These are phyloP conservation scores for Ctenodactylus gundi DNA, from an alignment of 2,113 vertebrate genomes.

Conservation along the genomic window DNA sequence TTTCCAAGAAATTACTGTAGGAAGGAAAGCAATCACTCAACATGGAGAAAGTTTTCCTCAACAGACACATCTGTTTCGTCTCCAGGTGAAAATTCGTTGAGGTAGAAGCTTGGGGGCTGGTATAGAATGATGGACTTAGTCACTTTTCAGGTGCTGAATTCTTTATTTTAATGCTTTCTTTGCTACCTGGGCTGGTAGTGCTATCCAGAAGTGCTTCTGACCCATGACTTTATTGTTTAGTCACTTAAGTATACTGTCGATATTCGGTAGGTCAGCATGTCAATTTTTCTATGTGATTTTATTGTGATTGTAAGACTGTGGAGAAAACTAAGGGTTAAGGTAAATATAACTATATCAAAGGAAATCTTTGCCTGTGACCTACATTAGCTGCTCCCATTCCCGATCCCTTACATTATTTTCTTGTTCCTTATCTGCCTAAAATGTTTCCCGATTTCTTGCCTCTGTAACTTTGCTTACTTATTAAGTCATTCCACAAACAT, in stretches of 20 bases:
- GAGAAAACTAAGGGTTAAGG: neutral
- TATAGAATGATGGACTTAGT: neutral
- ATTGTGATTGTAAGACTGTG: neutral
- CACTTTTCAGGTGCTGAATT: neutral
- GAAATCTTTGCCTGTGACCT: neutral
- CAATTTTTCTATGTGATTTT: constrained; percentile 13
- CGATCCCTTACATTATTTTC: neutral
- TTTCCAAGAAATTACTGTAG: constrained; percentile 39
- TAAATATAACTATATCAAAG: neutral
- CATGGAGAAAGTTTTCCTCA: neutral
- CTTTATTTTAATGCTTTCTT: constrained; percentile 19
- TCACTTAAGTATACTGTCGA: neutral
- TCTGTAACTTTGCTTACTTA: neutral
- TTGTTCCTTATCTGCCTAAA: neutral
- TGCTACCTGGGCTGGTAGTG: constrained; percentile 20
- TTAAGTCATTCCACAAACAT: neutral
- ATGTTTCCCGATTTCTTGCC: neutral
- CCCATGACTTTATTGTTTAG: constrained; percentile 30
- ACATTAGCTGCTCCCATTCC: neutral
- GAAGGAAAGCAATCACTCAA: constrained; percentile 39
- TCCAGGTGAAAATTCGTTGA: neutral
- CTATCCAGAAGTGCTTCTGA: neutral
- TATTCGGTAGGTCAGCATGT: neutral
- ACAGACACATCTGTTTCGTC: constrained; percentile 6
- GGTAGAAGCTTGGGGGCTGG: neutral